phyloP scores from a whole-genome alignment of 2,888 invertebrate genomes.

The Cataglyphis altisquamis region DNA sequence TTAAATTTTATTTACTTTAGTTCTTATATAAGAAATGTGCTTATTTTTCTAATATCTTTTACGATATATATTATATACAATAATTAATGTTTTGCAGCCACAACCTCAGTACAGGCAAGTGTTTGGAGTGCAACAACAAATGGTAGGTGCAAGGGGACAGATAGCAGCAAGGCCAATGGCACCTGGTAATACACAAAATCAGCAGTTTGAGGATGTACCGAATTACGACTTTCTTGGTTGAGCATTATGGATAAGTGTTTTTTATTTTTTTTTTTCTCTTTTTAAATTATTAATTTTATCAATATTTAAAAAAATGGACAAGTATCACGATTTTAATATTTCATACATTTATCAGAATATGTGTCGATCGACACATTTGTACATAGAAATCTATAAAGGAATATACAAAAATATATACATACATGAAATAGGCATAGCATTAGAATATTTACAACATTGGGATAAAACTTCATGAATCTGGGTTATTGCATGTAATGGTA shows the following conservation, averaged over 20 bases:
- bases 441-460: neutral
- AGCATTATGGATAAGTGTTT: conserved; percentile 39
- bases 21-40: neutral
- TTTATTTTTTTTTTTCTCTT: conserved; percentile 1
- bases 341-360: conserved; percentile 14
- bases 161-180: conserved; percentile 86
- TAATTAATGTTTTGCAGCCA: conserved; percentile 83
- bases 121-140: conserved; percentile 87
- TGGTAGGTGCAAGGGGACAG: conserved; percentile 86
- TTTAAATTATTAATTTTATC: neutral
- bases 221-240: conserved; percentile 87
- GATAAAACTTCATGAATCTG: neutral
- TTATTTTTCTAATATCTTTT: neutral
- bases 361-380: conserved; percentile 6
- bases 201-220: conserved; percentile 87
- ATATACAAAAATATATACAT: conserved; percentile 16
- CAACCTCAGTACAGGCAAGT: conserved; percentile 91
- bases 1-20: neutral
- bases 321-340: conserved; percentile 1
- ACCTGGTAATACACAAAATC: conserved; percentile 85
- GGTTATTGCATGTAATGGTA: neutral
- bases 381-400: conserved; percentile 4
- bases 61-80: neutral
- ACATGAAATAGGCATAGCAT: neutral
- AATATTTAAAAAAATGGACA: neutral